Conservation (phyloP, 1,140 invertebrate species). For the Plodia interpunctella region DNA sequence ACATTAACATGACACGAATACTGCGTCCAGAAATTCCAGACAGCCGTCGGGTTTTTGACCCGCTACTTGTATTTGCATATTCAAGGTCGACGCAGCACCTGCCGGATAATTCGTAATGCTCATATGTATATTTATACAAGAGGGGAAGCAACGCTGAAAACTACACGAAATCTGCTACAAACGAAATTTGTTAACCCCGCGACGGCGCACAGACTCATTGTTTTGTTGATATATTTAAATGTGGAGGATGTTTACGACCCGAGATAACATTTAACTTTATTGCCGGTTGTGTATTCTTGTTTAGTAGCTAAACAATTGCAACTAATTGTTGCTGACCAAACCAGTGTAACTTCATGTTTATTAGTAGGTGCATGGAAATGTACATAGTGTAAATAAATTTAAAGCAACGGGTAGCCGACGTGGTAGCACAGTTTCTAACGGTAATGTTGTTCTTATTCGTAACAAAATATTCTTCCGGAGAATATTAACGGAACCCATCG, state of each 20-base stretch:
- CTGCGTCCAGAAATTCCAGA: not conserved
- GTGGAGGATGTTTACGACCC: not conserved
- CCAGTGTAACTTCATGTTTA: not conserved
- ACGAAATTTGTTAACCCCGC: not conserved
- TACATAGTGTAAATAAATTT: constrained; percentile 1
- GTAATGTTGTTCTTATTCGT: not conserved
- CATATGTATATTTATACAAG: not conserved
- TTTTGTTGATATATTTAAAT: no score
- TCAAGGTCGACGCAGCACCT: constrained; percentile 40
- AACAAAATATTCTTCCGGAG: constrained; percentile 16
- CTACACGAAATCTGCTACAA: not conserved
- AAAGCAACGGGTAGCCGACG: not conserved
- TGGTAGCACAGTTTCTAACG: not conserved
- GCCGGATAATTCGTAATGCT: constrained; percentile 14
- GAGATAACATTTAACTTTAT: not conserved
- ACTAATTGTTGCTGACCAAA: not conserved
- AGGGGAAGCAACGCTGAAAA: not conserved
- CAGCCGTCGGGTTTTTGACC: constrained; percentile 31
- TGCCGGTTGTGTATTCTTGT: not conserved
- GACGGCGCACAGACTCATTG: no score
- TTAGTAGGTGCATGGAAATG: not conserved
- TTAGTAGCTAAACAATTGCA: not conserved
- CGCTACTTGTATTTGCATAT: constrained; percentile 32
- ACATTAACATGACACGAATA: not conserved
- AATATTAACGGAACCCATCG: constrained; percentile 17